Base-by-base conservation (phyloP, 2,797 vertebrate genomes). In the Rhynchotus rufescens region DNA sequence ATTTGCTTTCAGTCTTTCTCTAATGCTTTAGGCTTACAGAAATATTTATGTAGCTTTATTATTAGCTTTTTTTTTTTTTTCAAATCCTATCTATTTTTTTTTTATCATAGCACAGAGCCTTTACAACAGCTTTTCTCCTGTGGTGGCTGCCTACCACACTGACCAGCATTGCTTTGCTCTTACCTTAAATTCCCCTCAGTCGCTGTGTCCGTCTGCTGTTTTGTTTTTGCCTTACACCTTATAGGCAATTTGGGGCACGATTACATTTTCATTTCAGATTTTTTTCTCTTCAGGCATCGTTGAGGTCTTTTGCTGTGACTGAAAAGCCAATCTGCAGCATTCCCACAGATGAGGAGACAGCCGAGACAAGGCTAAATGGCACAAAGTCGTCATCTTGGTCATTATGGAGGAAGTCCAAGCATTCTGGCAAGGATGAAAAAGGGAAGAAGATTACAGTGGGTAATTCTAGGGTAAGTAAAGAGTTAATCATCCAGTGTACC, bases 11-110 rank as follows among this genome's bases (percentile, higher is more conserved):
- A 92, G 5, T 5, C 82, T 85, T 89, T 89, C 84, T 87, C 62
- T 90, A 45, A 67, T 91, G 79, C 86, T 93, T 57, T 92, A 90
- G 73, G 80, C 94, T 95, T 92, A 87, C 80, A 90, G 73, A 92
- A 96, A 94, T 95, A 93, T 95, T 95, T 94, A 90, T 79, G 85
- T 86, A 87, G 84, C 56, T 66, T 45, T 74, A 75, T 90, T 62
- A 83, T 95, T 95, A 92, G 62, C 79, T 95, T 83, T 92, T 83
- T 83, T 92, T 83, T 82, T 40, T 42, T 42, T 42, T 15, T 88
- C 62, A 88, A 95, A 87, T 90, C 68, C 16, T 3, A 80, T 83
- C 89, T 92, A 86, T 91, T 80, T 82, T 71, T 71, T n/a, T 36
- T 36, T 36, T 84, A 12, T 59, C 66, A 69, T 79, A 68, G 68